A percentile compares a stretch with the other conserved stretches of the same genome.
phyloP scores from a whole-genome alignment of 1,140 invertebrate genomes.

The Sycobia sp. region DNA sequence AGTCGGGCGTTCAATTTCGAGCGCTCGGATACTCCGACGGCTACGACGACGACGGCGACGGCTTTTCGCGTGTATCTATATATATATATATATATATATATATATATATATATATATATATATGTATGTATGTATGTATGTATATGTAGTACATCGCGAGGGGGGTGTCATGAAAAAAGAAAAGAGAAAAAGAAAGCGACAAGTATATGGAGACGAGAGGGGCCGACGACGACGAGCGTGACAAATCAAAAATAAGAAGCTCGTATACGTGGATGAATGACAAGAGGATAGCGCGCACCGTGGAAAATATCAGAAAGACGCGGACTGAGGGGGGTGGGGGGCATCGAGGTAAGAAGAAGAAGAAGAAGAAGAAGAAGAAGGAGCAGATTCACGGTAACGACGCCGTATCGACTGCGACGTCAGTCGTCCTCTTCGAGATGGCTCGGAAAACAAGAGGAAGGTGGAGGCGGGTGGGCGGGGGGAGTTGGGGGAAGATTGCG shows the following conservation, averaged over 20 bases:
- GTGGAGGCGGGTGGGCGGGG: too few relatives aligned
- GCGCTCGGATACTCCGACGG: conserved; percentile 10
- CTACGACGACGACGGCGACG: background rate
- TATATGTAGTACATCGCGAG: too few relatives aligned
- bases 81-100: too few relatives aligned
- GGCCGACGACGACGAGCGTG: background rate
- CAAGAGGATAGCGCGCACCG: background rate
- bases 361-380: too few relatives aligned
- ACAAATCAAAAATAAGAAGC: conserved; percentile 1
- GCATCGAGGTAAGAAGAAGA: background rate
- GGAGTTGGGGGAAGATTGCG: background rate
- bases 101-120: too few relatives aligned
- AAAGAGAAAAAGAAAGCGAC: too few relatives aligned
- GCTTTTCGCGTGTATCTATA: too few relatives aligned
- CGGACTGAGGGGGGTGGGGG: conserved; percentile 5
- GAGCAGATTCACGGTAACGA: too few relatives aligned
- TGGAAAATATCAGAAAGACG: background rate
- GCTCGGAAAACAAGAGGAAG: background rate
- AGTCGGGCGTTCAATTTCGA: conserved; percentile 16
- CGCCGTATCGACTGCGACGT: too few relatives aligned
- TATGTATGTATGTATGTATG: too few relatives aligned
- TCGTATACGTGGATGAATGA: conserved; percentile 10
- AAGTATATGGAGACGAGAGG: too few relatives aligned
- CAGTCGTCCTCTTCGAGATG: background rate
- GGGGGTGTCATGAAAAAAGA: too few relatives aligned